Conservation (phyloP, 1,140 invertebrate genomes). For the Listronotus oregonensis region DNA sequence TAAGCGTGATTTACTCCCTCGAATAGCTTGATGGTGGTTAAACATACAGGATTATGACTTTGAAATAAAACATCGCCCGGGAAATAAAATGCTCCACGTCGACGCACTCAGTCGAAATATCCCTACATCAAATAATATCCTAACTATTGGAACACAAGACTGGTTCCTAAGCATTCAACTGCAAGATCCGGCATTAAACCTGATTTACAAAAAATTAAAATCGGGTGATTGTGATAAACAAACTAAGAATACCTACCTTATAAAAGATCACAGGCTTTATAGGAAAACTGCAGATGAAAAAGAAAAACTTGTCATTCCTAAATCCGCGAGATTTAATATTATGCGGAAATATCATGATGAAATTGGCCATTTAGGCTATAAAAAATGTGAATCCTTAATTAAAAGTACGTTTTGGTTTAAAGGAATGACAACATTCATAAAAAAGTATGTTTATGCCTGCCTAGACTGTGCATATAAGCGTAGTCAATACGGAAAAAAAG, state of each 20-base stretch:
- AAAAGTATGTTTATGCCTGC: constrained; percentile 26
- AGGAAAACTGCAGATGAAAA: constrained; percentile 2
- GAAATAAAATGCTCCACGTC: constrained; percentile 9
- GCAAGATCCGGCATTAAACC: background rate
- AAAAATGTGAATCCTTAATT: constrained; percentile 16
- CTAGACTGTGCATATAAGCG: constrained; percentile 22
- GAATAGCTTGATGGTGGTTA: constrained; percentile 52
- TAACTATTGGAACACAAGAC: background rate
- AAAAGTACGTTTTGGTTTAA: constrained; percentile 21
- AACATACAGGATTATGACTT: constrained; percentile 54
- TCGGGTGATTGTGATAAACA: background rate
- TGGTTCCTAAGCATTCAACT: constrained; percentile 9
- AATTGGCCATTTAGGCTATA: constrained; percentile 15
- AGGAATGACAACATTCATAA: constrained; percentile 23
- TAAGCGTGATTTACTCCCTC: constrained; percentile 39
- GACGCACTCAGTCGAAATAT: constrained; percentile 15
- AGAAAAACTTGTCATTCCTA: constrained; percentile 11
- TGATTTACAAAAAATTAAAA: constrained; percentile 1
- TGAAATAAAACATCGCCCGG: constrained; percentile 17
- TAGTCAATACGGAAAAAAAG: constrained; percentile 5
- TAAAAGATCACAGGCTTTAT: background rate
- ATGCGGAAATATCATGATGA: constrained; percentile 28
- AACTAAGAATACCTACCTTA: background rate
- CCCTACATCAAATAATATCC: background rate
- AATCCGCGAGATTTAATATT: constrained; percentile 10